Conservation (phyloP, 1,140 invertebrate genomes). For the silkworm (Bombyx mori) region DNA sequence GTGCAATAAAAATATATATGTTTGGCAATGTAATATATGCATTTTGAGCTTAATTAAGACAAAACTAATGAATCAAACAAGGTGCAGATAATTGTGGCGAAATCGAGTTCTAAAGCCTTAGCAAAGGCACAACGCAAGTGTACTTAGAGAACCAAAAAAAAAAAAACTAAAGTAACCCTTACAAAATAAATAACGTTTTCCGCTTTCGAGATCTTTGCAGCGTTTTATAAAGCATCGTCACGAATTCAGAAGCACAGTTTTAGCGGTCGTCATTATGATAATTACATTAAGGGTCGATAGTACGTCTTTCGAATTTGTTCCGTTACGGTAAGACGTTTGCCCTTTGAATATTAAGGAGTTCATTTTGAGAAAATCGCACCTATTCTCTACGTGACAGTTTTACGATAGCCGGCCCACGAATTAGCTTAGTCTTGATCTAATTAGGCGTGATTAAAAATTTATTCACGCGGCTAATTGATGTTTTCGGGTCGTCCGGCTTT, state of each 20-base stretch:
- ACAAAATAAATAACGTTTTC: constrained; percentile 68
- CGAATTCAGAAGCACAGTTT: constrained; percentile 62
- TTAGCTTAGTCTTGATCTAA: constrained; percentile 34
- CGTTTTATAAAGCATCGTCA: constrained; percentile 64
- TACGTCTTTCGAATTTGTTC: constrained; percentile 65
- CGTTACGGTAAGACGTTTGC: constrained; percentile 57
- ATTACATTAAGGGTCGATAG: constrained; percentile 67
- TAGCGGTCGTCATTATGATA: constrained; percentile 69
- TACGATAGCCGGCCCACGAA: constrained; percentile 31
- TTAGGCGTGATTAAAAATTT: constrained; percentile 40
- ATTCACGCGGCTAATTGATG: constrained; percentile 17
- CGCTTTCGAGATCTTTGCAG: constrained; percentile 65
- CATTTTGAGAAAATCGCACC: constrained; percentile 63
- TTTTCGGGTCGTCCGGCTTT: background rate
- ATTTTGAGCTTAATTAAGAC: too few species aligned
- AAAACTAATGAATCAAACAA: too few species aligned
- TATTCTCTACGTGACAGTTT: constrained; percentile 63
- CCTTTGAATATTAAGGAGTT: constrained; percentile 64
- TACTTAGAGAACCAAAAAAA: background rate
- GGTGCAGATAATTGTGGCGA: too few species aligned
- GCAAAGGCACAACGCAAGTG: constrained; percentile 2
- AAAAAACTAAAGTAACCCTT: constrained; percentile 4
- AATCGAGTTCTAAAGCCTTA: too few species aligned
- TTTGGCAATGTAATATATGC: too few species aligned
- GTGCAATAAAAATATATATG: too few species aligned